A percentile compares a stretch with the other conserved stretches of the same genome.
Evolutionary conservation across 2,113 vertebrate genomes (phyloP).

Genomic region (Pandion haliaetus): DNA sequence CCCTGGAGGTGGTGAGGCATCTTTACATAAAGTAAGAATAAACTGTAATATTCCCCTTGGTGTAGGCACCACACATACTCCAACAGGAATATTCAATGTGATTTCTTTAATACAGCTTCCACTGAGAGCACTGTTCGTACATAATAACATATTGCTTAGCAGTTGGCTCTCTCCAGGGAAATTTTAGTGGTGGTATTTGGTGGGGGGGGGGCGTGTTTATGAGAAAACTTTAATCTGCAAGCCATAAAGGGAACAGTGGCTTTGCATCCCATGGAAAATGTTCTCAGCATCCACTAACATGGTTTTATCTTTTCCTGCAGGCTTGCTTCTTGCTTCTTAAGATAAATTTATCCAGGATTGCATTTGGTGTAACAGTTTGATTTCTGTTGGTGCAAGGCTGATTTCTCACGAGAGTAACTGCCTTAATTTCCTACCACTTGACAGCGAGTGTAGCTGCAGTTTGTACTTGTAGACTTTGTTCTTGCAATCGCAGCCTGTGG

Average conservation of each 20-base stretch:
- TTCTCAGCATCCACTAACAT: neutral
- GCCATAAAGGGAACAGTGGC: neutral
- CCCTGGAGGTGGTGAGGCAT: neutral
- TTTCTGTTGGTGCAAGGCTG: neutral
- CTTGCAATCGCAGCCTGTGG: rapidly evolving
- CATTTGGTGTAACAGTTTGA: slow-evolving; percentile 10
- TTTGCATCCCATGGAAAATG: neutral
- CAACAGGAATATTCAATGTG: neutral
- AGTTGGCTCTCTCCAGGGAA: neutral
- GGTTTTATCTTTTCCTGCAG: slow-evolving; percentile 43
- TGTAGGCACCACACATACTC: neutral
- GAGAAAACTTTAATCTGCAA: slow-evolving; percentile 45
- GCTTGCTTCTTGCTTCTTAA: slow-evolving; percentile 15
- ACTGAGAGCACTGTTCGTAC: neutral
- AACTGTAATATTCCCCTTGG: neutral
- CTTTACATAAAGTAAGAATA: neutral
- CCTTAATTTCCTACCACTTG: neutral
- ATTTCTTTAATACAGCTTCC: neutral
- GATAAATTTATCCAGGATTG: slow-evolving; percentile 14
- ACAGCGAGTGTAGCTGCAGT: neutral
- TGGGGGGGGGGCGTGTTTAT: neutral
- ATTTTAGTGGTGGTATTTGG: neutral
- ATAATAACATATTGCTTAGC: neutral
- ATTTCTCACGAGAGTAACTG: neutral
- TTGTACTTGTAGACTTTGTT: neutral